These are phyloP conservation scores for Pyxicephalus adspersus DNA, from an alignment of 2,113 vertebrate genomes.

Conservation along the genomic window DNA sequence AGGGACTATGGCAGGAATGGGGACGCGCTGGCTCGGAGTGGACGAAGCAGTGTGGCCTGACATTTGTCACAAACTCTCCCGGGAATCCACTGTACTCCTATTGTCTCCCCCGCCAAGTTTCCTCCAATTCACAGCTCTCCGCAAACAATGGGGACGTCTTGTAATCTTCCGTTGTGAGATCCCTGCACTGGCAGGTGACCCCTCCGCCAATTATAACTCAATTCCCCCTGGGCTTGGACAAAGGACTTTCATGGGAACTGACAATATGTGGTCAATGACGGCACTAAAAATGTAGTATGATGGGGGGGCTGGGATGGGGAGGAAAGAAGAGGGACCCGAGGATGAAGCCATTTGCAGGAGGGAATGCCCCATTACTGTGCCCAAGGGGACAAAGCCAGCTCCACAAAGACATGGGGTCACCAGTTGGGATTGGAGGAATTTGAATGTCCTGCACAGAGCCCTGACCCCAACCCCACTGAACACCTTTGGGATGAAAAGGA, in stretches of 20 bases:
- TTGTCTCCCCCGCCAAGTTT: constrained; percentile 6
- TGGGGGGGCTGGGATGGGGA: too few species aligned
- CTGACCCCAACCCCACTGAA: too few species aligned
- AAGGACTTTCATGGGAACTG: neutral
- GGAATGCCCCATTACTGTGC: too few species aligned
- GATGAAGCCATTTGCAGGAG: too few species aligned
- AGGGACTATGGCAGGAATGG: too few species aligned
- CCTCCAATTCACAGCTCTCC: constrained; percentile 18
- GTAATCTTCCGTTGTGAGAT: neutral
- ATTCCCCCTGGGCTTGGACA: neutral
- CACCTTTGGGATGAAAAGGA: too few species aligned
- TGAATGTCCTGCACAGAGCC: too few species aligned
- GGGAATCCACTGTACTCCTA: constrained; percentile 8
- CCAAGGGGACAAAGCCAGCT: too few species aligned
- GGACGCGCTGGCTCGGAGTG: neutral
- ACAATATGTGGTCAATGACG: neutral
- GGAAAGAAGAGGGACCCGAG: too few species aligned
- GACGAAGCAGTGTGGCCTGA: neutral
- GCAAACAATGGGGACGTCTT: neutral
- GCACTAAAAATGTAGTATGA: neutral
- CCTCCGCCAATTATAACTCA: too few species aligned
- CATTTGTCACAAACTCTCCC: constrained; percentile 13
- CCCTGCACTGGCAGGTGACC: neutral
- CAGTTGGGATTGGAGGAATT: too few species aligned
- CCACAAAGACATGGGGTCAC: too few species aligned